phyloP scores from a whole-genome alignment of 2,888 invertebrate genomes.

The Eilema depressum region DNA sequence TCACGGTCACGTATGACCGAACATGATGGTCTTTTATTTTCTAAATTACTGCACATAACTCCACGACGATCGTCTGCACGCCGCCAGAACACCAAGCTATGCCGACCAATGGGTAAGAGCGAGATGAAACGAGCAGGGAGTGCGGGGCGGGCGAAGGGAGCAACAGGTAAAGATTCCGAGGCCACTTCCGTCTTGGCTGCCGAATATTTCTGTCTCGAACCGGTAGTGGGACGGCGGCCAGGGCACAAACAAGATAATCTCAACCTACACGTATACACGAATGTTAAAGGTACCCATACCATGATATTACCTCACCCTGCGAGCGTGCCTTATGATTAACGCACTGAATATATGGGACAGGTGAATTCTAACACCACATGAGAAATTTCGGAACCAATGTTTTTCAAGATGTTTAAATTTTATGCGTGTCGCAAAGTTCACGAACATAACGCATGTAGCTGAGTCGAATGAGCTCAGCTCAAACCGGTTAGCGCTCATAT shows the following conservation, averaged over 20 bases:
- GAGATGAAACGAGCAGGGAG: conserved; percentile 72
- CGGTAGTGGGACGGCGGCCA: conserved; percentile 86
- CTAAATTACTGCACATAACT: conserved; percentile 80
- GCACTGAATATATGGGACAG: background rate
- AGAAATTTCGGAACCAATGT: background rate
- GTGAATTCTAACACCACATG: conserved; percentile 19
- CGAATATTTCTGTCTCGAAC: conserved; percentile 87
- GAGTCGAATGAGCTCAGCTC: conserved; percentile 75
- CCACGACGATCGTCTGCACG: conserved; percentile 70
- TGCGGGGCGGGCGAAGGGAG: conserved; percentile 83
- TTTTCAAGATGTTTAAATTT: conserved; percentile 41
- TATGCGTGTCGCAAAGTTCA: conserved; percentile 59
- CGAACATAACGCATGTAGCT: conserved; percentile 61
- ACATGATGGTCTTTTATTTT: conserved; percentile 80
- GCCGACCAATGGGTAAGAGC: conserved; percentile 63
- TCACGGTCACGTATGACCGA: conserved; percentile 82
- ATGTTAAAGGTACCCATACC: conserved; percentile 39
- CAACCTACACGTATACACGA: conserved; percentile 61
- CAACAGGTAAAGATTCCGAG: conserved; percentile 88
- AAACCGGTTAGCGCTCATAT: conserved; percentile 83
- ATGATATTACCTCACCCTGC: conserved; percentile 32
- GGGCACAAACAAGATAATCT: conserved; percentile 74
- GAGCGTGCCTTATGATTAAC: background rate
- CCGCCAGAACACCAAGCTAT: conserved; percentile 62
- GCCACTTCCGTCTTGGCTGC: conserved; percentile 87